Conservation (phyloP, 2,888 invertebrate species). For the Carabus problematicus region DNA sequence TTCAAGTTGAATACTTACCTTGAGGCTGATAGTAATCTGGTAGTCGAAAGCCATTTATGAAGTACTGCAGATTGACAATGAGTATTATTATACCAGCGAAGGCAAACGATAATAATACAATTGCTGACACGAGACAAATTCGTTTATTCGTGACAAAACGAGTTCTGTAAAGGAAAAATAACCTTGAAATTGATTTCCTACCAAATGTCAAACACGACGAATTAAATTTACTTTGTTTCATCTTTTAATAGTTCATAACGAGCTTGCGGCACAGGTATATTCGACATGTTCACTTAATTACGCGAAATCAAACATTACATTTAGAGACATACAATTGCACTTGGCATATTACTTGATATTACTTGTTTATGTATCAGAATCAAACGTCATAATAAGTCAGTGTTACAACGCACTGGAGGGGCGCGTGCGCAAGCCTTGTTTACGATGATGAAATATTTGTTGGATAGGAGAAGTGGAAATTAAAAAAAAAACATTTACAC, state of each 20-base stretch:
- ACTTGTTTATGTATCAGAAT: neutral
- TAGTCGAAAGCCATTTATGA: conserved; percentile 33
- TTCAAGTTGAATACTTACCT: conserved; percentile 26
- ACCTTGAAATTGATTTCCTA: conserved; percentile 25
- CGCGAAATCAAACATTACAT: neutral
- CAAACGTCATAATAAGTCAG: conserved; percentile 11
- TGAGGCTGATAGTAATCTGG: conserved; percentile 30
- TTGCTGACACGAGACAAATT: conserved; percentile 37
- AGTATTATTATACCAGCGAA: conserved; percentile 32
- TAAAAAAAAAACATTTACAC: too few species aligned
- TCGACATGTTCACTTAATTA: conserved; percentile 37
- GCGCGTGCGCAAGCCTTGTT: neutral
- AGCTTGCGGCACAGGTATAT: conserved; percentile 46
- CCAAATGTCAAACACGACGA: neutral
- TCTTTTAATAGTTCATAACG: conserved; percentile 46
- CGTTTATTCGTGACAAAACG: conserved; percentile 34
- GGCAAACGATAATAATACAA: conserved; percentile 28
- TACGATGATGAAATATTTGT: too few species aligned
- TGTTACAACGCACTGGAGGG: neutral
- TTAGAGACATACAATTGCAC: neutral
- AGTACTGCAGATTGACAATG: conserved; percentile 32
- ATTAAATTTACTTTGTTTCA: conserved; percentile 44
- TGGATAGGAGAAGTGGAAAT: too few species aligned
- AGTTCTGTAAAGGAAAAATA: conserved; percentile 31
- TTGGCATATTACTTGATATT: neutral